phyloP scores from a whole-genome alignment of 2,113 vertebrate species.

The Nannospalax galili region DNA sequence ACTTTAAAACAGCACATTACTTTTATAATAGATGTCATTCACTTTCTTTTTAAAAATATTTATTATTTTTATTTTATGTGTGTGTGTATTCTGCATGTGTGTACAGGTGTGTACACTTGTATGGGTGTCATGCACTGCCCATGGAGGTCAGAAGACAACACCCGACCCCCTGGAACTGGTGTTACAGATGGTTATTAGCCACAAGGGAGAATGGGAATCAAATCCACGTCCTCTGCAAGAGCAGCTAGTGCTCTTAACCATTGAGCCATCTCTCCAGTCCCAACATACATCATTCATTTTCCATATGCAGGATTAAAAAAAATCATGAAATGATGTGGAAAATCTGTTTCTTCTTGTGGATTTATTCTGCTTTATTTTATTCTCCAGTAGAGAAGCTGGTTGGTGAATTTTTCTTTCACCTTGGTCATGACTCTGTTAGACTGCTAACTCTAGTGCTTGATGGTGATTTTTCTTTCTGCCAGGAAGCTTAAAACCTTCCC shows the following conservation, averaged over 20 bases:
- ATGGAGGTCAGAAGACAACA: too few species aligned
- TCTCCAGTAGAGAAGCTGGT: not conserved
- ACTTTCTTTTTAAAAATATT: too few species aligned
- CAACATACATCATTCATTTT: not conserved
- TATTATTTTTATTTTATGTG: too few species aligned
- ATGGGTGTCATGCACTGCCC: too few species aligned
- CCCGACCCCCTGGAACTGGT: too few species aligned
- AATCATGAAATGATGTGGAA: not conserved
- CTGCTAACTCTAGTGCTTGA: not conserved
- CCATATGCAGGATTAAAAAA: not conserved
- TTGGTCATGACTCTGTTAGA: not conserved
- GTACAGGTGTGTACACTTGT: too few species aligned
- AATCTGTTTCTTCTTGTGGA: not conserved
- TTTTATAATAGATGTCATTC: not conserved
- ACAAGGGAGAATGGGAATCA: too few species aligned
- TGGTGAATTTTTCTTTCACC: not conserved
- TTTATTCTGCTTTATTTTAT: conserved; percentile 1
- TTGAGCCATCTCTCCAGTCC: too few species aligned
- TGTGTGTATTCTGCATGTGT: too few species aligned
- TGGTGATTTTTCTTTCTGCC: not conserved
- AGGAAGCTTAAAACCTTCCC: not conserved
- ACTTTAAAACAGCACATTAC: not conserved
- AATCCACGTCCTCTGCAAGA: too few species aligned
- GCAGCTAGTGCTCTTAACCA: too few species aligned
- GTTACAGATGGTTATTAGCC: too few species aligned